Evolutionary conservation across 2,113 vertebrate genomes (phyloP).

Genomic region (Pogonocichla stellata): DNA sequence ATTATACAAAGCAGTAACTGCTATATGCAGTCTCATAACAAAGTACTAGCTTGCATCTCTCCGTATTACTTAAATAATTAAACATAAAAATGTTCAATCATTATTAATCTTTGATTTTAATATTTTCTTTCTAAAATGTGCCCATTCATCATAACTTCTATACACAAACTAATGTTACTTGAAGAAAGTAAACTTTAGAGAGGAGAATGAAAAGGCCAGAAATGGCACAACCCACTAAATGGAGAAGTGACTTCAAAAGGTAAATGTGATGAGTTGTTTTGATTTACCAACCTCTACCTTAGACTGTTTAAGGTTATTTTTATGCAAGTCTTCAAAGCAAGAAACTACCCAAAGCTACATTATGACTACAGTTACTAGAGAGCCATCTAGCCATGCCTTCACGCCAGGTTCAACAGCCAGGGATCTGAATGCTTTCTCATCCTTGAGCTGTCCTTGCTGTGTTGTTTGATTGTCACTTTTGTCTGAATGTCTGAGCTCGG

Average conservation of each 20-base stretch:
- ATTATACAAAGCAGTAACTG: constrained; percentile 89
- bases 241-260: constrained; percentile 45
- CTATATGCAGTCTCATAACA: constrained; percentile 82
- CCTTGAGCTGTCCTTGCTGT: constrained; percentile 18
- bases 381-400: constrained; percentile 68
- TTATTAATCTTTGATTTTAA: constrained; percentile 80
- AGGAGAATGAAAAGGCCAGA: constrained; percentile 65
- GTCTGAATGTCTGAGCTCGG: constrained; percentile 55
- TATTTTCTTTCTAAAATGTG: constrained; percentile 75
- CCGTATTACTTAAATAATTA: constrained; percentile 76
- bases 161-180: constrained; percentile 69
- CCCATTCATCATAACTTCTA: constrained; percentile 71
- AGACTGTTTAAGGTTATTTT: constrained; percentile 68
- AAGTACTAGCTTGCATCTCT: constrained; percentile 78
- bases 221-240: constrained; percentile 3
- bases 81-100: constrained; percentile 84
- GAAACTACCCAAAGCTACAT: constrained; percentile 77
- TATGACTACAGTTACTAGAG: constrained; percentile 68
- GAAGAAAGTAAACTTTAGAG: constrained; percentile 55
- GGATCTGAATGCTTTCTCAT: constrained; percentile 1
- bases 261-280: constrained; percentile 50
- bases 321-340: constrained; percentile 77
- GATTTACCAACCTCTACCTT: constrained; percentile 70
- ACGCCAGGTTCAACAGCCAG: constrained; percentile 52
- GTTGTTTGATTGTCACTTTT: constrained; percentile 62